These are phyloP conservation scores for Festucalex cinctus DNA, from an alignment of 2,113 vertebrate genomes.

Conservation along the genomic window DNA sequence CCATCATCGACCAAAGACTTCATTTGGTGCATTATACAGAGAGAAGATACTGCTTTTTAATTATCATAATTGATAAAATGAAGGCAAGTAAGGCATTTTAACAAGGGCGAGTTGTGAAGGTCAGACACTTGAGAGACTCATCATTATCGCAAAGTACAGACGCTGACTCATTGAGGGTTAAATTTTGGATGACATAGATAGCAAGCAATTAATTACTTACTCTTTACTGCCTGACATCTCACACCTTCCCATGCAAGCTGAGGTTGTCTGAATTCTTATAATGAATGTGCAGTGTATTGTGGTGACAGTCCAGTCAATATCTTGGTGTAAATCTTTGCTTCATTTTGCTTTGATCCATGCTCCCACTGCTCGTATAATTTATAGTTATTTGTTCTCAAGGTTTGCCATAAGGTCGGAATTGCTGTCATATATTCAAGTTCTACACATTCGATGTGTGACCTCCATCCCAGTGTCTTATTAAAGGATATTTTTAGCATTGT, in stretches of 20 bases:
- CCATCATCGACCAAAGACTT: not conserved
- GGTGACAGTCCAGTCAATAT: not conserved
- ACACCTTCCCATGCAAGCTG: not conserved
- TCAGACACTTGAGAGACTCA: not conserved
- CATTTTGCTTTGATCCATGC: not conserved
- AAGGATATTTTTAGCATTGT: conserved; percentile 11
- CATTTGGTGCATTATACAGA: not conserved
- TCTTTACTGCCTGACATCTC: not conserved
- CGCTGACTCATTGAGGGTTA: not conserved
- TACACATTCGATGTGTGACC: not conserved
- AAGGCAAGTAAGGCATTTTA: not conserved
- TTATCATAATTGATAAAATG: not conserved
- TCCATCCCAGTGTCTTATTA: not conserved
- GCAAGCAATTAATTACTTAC: not conserved
- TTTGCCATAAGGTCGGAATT: not conserved
- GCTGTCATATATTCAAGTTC: not conserved
- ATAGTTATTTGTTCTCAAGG: not conserved
- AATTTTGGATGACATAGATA: not conserved
- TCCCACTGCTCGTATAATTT: not conserved
- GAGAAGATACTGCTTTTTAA: not conserved
- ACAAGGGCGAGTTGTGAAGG: not conserved
- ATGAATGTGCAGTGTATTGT: not conserved
- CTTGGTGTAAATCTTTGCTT: not conserved
- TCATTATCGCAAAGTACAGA: not conserved
- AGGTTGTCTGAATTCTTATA: not conserved